Percentiles rank a stretch among this genome's conserved stretches.
Evolutionary conservation across 2,113 vertebrate genomes (phyloP).

Genomic region (Ginglymostoma cirratum): DNA sequence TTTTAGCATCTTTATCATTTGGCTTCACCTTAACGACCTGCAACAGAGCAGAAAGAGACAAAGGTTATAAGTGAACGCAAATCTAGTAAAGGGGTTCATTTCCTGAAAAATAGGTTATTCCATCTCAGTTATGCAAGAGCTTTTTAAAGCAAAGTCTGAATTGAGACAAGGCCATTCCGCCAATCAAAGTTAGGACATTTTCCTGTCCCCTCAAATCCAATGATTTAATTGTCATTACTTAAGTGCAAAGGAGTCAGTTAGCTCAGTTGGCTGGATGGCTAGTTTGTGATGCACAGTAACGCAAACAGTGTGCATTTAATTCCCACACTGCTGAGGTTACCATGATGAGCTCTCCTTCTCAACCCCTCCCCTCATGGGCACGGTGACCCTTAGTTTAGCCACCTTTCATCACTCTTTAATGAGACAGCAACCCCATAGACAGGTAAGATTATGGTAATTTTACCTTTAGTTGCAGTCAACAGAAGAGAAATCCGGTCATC

Average conservation of each 20-base stretch:
- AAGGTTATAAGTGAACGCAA: background rate
- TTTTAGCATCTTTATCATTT: conserved; percentile 81
- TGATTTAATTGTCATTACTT: background rate
- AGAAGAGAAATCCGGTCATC: background rate
- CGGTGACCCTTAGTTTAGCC: too few relatives aligned
- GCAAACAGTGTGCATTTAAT: too few relatives aligned
- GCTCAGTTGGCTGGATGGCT: too few relatives aligned
- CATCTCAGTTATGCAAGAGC: background rate
- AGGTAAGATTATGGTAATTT: too few relatives aligned
- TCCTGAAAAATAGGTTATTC: background rate
- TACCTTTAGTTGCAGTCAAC: background rate
- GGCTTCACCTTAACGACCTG: conserved; percentile 85
- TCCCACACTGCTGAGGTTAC: too few relatives aligned
- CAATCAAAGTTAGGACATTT: background rate
- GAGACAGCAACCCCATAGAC: too few relatives aligned
- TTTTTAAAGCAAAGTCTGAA: background rate
- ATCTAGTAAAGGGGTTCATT: background rate
- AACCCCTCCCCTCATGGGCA: too few relatives aligned
- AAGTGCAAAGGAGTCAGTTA: background rate
- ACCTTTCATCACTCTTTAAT: too few relatives aligned
- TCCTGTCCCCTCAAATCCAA: background rate
- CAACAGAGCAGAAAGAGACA: background rate
- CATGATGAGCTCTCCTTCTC: too few relatives aligned
- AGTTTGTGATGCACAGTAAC: too few relatives aligned
- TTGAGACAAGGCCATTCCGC: background rate